Conservation (phyloP, 35 echinoderm and acorn worm genomes). For the Lytechinus pictus region DNA sequence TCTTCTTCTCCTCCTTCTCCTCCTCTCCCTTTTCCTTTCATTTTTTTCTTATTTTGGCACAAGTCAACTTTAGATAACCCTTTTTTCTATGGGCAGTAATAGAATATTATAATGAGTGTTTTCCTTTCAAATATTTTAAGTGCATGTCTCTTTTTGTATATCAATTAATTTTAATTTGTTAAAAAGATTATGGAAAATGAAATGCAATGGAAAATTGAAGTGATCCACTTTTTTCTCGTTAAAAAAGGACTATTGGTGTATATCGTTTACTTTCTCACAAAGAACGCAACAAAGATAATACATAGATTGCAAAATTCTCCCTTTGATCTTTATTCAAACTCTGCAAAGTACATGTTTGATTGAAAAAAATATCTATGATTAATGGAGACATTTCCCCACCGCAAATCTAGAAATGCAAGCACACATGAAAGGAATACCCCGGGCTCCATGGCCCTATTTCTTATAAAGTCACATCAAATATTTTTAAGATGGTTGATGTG, state of each 20-base stretch:
- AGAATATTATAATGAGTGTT: not conserved
- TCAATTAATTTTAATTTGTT: not conserved
- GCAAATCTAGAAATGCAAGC: not conserved
- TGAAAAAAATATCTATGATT: not conserved
- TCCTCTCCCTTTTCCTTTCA: no score
- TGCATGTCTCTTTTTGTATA: not conserved
- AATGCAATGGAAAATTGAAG: no score
- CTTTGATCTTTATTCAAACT: not conserved
- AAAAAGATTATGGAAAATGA: no score
- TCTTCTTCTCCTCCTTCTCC: no score
- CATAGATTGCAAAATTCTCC: not conserved
- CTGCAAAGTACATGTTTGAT: not conserved
- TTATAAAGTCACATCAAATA: not conserved
- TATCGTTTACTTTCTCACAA: not conserved
- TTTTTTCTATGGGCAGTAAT: no score
- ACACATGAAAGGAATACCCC: not conserved
- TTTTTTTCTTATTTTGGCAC: no score
- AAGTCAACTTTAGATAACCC: no score
- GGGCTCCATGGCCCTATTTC: conserved; percentile 7
- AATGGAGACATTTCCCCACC: not conserved
- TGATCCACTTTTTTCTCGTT: not conserved
- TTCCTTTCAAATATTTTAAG: not conserved
- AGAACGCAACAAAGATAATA: not conserved
- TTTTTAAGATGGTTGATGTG: not conserved
- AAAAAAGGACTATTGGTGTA: not conserved